A percentile compares a stretch with the other conserved stretches of the same genome.
phyloP scores from a whole-genome alignment of 2,797 vertebrate genomes.

The Orientallactaga sibirica region DNA sequence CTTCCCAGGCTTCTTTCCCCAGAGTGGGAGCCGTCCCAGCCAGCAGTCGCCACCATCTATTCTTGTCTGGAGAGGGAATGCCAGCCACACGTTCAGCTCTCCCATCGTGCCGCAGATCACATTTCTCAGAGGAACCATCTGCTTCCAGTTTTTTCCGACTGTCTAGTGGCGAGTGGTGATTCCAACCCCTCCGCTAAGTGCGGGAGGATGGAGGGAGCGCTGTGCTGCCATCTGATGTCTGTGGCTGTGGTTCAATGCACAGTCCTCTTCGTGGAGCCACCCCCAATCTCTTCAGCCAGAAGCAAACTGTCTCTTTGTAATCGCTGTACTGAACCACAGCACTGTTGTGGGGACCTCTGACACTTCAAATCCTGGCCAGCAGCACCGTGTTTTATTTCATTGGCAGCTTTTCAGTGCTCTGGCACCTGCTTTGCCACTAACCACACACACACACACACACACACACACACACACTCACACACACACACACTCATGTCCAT shows the following conservation, averaged over 20 bases:
- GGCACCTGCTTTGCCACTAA: not conserved
- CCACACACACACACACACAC: not conserved
- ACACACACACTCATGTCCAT: accelerated
- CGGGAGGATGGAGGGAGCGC: not conserved
- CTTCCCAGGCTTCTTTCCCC: not conserved
- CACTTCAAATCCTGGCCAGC: not conserved
- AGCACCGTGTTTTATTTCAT: not conserved
- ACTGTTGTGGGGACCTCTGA: not conserved
- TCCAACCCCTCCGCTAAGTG: not conserved
- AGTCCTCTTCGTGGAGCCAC: not conserved
- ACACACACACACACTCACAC: too few species aligned
- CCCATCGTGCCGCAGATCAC: not conserved
- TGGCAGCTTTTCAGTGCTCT: not conserved
- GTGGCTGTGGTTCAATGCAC: not conserved
- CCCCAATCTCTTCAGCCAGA: not conserved
- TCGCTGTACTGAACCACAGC: accelerated
- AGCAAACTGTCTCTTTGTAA: accelerated
- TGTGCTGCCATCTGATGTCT: not conserved
- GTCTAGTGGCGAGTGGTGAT: not conserved
- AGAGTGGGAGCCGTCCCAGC: not conserved
- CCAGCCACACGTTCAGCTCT: not conserved
- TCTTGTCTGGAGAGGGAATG: constrained; percentile 18
- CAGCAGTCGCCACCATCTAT: not conserved
- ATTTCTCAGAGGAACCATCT: constrained; percentile 56
- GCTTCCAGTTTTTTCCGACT: constrained; percentile 44